Conservation (phyloP, 2,797 vertebrate species). For the Microctenopoma stevenorrisi region DNA sequence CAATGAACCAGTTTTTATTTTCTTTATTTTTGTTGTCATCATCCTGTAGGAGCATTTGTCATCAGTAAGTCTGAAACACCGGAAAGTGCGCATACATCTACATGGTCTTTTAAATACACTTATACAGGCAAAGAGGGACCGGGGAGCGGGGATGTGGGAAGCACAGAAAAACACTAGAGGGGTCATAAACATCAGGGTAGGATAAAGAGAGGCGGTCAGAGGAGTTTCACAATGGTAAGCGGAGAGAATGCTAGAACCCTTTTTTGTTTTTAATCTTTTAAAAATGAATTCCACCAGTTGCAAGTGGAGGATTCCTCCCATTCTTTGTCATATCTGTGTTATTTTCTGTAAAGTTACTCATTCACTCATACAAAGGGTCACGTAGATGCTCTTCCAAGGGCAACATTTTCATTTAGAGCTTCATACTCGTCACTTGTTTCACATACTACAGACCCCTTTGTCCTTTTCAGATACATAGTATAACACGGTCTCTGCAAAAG, state of each 20-base stretch:
- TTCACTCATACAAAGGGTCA: slow-evolving; percentile 23
- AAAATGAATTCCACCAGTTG: slow-evolving; percentile 81
- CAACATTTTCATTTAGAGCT: slow-evolving; percentile 73
- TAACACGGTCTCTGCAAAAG: slow-evolving; percentile 24
- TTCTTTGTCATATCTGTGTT: slow-evolving; percentile 38
- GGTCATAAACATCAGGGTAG: slow-evolving; percentile 51
- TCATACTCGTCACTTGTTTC: slow-evolving; percentile 38
- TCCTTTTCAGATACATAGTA: slow-evolving; percentile 19
- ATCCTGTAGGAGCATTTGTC: slow-evolving; percentile 85
- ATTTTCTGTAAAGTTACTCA: slow-evolving; percentile 10
- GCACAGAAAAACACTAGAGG: slow-evolving; percentile 92
- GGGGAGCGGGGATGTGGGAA: slow-evolving; percentile 60
- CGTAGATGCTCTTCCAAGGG: slow-evolving; percentile 52
- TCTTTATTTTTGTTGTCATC: slow-evolving; percentile 84
- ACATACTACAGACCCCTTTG: slow-evolving; percentile 21
- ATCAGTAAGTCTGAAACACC: slow-evolving; percentile 84
- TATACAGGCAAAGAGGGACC: slow-evolving; percentile 81
- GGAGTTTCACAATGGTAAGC: slow-evolving; percentile 88
- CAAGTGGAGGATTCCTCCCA: slow-evolving; percentile 77
- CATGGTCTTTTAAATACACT: slow-evolving; percentile 89
- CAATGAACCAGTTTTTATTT: slow-evolving; percentile 56
- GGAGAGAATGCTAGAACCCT: slow-evolving; percentile 90
- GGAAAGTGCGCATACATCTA: slow-evolving; percentile 91
- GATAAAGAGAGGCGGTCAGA: slow-evolving; percentile 71
- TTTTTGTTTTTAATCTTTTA: slow-evolving; percentile 32